Conservation (phyloP, 2,888 invertebrate species). For the Xanthia togata region DNA sequence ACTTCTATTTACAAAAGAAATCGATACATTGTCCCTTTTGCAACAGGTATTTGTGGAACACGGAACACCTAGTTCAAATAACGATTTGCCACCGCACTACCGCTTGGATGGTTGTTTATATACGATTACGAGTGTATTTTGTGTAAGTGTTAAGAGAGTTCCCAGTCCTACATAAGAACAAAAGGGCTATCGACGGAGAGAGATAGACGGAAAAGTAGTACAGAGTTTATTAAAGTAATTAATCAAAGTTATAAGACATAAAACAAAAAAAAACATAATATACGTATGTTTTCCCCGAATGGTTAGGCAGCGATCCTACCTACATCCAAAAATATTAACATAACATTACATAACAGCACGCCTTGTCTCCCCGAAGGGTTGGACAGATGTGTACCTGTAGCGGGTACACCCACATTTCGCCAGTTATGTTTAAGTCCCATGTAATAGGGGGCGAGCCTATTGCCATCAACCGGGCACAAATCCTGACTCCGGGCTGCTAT, state of each 20-base stretch:
- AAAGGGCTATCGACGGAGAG: neutral
- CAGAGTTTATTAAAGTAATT: neutral
- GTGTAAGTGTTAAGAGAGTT: neutral
- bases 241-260: neutral
- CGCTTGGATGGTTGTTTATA: conserved; percentile 32
- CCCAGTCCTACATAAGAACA: neutral
- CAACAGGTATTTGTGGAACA: conserved; percentile 39
- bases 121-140: neutral
- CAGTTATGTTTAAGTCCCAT: too few relatives aligned
- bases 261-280: too few relatives aligned
- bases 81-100: conserved; percentile 12
- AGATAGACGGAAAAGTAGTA: neutral
- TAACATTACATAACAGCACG: too few relatives aligned
- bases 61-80: conserved; percentile 21
- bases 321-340: neutral
- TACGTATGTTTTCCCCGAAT: too few relatives aligned
- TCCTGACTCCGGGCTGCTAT: too few relatives aligned
- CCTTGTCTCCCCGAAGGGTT: too few relatives aligned
- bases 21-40: conserved; percentile 37
- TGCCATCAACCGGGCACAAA: too few relatives aligned
- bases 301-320: neutral
- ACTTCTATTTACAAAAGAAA: conserved; percentile 22
- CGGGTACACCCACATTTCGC: too few relatives aligned
- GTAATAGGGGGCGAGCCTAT: too few relatives aligned
- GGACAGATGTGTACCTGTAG: too few relatives aligned